These are phyloP conservation scores for Prunella himalayana DNA, from an alignment of 2,113 vertebrate genomes.

Conservation along the genomic window DNA sequence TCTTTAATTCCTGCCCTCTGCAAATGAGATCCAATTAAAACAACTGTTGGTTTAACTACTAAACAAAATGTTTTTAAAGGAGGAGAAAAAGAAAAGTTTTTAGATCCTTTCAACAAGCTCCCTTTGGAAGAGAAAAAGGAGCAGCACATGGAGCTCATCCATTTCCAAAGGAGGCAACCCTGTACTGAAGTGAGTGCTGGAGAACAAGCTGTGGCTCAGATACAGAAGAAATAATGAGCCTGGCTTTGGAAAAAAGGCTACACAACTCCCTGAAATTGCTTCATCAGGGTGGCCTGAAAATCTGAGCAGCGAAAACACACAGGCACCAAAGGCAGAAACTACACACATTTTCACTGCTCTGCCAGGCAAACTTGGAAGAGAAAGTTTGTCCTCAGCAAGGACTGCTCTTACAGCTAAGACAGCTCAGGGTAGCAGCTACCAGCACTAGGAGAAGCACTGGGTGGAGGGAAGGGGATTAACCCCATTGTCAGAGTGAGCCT, in stretches of 20 bases:
- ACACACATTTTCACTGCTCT: background rate
- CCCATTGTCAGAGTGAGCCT: background rate
- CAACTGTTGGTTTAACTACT: background rate
- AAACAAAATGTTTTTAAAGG: background rate
- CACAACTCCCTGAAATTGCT: background rate
- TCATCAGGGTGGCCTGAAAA: background rate
- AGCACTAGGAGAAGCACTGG: background rate
- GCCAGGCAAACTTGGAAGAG: background rate
- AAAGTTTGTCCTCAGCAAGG: background rate
- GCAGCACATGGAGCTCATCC: background rate
- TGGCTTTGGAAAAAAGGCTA: constrained; percentile 11
- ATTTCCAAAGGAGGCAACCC: background rate
- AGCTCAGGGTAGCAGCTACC: background rate
- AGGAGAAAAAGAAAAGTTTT: background rate
- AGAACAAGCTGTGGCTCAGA: background rate
- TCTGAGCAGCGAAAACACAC: background rate
- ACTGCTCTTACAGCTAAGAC: background rate
- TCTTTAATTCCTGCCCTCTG: background rate
- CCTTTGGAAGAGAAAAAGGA: background rate
- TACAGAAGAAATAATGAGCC: constrained; percentile 2
- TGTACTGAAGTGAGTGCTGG: background rate
- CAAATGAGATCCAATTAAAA: background rate
- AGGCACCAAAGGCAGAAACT: background rate
- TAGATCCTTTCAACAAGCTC: constrained; percentile 8
- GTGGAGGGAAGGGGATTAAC: background rate